phyloP scores from a whole-genome alignment of 2,113 vertebrate genomes.

The Orycteropus afer region DNA sequence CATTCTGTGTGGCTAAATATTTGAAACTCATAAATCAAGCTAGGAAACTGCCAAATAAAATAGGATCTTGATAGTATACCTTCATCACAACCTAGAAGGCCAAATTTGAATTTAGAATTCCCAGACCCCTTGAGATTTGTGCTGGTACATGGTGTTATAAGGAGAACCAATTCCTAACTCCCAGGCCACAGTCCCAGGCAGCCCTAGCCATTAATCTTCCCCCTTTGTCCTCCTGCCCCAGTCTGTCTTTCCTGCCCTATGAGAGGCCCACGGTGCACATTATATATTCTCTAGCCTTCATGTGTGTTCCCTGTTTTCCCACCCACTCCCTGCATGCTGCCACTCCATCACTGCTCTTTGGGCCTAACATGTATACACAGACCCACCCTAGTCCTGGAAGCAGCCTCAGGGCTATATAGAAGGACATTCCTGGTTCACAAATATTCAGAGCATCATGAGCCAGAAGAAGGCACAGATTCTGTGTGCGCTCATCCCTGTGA shows the following conservation, averaged over 20 bases:
- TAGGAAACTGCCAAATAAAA: background rate
- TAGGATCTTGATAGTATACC: background rate
- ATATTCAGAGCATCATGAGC: background rate
- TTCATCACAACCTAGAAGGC: background rate
- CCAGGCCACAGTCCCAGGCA: rapidly evolving
- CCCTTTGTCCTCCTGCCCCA: background rate
- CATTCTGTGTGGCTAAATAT: background rate
- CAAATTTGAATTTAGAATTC: background rate
- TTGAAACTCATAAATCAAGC: background rate
- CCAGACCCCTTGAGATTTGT: background rate
- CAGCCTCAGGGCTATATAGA: background rate
- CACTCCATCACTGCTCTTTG: background rate
- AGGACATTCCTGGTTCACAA: background rate
- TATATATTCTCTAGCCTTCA: background rate
- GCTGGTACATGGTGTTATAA: background rate
- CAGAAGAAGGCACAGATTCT: background rate
- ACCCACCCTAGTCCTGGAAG: background rate
- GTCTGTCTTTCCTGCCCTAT: background rate
- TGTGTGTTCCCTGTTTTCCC: background rate
- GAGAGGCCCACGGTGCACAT: background rate
- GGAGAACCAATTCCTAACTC: background rate
- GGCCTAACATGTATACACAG: background rate
- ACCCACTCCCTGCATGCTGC: background rate
- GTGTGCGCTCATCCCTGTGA: background rate
- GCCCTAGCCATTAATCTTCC: background rate